Evolutionary conservation across 2,797 vertebrate genomes (phyloP), one percentile per base, ranked within the genome.

Genomic region (Pagetopsis macropterus): DNA sequence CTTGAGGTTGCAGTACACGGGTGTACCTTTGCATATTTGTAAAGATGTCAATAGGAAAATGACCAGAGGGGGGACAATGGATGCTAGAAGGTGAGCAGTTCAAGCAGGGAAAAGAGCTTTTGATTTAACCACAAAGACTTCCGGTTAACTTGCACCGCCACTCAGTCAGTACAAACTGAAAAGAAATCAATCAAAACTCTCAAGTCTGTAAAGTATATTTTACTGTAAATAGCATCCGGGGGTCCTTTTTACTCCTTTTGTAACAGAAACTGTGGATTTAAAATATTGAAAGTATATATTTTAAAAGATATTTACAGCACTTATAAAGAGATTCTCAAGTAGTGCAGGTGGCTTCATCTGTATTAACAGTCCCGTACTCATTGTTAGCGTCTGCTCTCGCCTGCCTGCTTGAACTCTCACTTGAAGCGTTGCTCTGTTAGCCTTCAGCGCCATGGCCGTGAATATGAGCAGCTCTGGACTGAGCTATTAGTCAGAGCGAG

Each of bases 171-270:
- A 54, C 13, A 2, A 65, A 37, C 75, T 45, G 67, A 21, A 68
- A 73, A 63, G 54, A 12, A 45, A 83, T 66, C 67, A 65, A 79
- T 43, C 73, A 50, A 63, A 68, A 75, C 75, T 75, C 84, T 76
- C 70, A 87, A 88, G 88, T 88, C 74, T 94, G 93, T 93, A 94
- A 93, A 94, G 86, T 95, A 94, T 93, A 93, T 92, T 92, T 91
- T 89, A 94, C 89, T 95, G 94, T 95, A 95, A 92, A 94, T 94
- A 94, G 90, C 85, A 92, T 85, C 75, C 70, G 76, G 84, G 88
- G 90, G 69, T 92, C 81, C 82, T 93, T 94, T 94, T 86, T 90
- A 90, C 91, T 92, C 87, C 76, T 93, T 94, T 94, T 95, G 84
- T 94, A 93, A 93, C 84, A 87, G 82, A 87, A 87, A 86, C 76